A percentile compares a stretch with the other conserved stretches of the same genome.
phyloP scores from a whole-genome alignment of 2,113 vertebrate species.

The Halcyon malimbica region DNA sequence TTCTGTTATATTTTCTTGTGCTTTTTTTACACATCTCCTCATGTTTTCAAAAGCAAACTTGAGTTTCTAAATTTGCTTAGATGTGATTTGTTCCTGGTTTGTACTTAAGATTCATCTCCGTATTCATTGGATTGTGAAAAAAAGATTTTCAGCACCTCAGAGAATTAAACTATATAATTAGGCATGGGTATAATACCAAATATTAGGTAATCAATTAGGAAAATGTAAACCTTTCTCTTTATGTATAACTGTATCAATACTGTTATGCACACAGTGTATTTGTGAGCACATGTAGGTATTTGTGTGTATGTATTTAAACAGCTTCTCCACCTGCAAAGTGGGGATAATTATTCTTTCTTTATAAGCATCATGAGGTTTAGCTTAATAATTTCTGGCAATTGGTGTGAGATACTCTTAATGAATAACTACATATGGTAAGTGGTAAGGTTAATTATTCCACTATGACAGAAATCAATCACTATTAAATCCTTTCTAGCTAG shows the following conservation, averaged over 20 bases:
- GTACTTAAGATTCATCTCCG: not conserved
- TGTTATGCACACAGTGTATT: not conserved
- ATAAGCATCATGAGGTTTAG: conserved; percentile 31
- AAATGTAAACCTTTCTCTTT: not conserved
- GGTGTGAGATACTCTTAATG: conserved; percentile 25
- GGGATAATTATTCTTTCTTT: conserved; percentile 28
- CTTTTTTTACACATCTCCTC: not conserved
- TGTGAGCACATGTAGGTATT: not conserved
- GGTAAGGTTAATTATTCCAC: conserved; percentile 46
- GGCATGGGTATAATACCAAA: not conserved
- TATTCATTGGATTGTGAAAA: not conserved
- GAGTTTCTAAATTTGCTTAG: not conserved
- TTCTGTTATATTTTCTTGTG: not conserved
- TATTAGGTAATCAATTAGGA: not conserved
- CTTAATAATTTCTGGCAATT: conserved; percentile 40
- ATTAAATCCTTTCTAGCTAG: conserved; percentile 16
- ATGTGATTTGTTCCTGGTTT: not conserved
- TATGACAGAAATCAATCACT: conserved; percentile 53
- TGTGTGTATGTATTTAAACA: not conserved
- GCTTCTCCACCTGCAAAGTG: not conserved
- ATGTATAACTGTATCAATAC: not conserved
- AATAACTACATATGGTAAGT: conserved; percentile 46
- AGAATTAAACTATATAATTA: not conserved
- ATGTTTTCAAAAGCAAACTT: not conserved
- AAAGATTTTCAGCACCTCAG: not conserved